These are phyloP conservation scores for Hirundichthys speculiger DNA, from an alignment of 2,113 vertebrate species.

Conservation along the genomic window DNA sequence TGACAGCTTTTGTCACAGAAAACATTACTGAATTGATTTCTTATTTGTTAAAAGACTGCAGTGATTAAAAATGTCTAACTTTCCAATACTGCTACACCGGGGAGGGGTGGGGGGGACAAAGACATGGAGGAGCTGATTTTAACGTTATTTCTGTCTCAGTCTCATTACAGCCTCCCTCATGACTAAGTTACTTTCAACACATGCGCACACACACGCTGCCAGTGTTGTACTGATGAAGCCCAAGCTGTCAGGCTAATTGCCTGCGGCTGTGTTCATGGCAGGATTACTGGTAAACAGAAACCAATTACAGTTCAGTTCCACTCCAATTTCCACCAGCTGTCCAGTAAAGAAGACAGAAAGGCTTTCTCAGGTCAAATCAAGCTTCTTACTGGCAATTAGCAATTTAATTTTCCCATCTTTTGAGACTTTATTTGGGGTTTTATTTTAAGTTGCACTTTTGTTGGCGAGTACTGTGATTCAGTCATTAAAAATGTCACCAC, in stretches of 20 bases:
- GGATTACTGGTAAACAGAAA: conserved; percentile 72
- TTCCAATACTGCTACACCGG: background rate
- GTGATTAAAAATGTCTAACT: background rate
- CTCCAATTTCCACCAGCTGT: conserved; percentile 22
- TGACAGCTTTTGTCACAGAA: background rate
- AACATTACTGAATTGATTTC: background rate
- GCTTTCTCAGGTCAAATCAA: conserved; percentile 39
- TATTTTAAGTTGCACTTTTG: too few species aligned
- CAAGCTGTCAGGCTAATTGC: conserved; percentile 69
- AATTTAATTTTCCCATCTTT: conserved; percentile 11
- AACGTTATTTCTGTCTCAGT: conserved; percentile 27
- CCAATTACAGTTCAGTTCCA: conserved; percentile 65
- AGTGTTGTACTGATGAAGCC: conserved; percentile 55
- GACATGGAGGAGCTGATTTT: conserved; percentile 43
- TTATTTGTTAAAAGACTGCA: background rate
- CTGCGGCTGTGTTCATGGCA: conserved; percentile 57
- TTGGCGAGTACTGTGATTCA: too few species aligned
- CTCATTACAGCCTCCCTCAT: conserved; percentile 41
- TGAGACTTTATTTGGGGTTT: too few species aligned
- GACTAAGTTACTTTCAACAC: conserved; percentile 4
- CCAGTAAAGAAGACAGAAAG: conserved; percentile 2
- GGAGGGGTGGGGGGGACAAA: too few species aligned
- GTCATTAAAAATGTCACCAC: too few species aligned
- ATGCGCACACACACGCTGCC: conserved; percentile 20
- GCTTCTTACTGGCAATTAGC: conserved; percentile 45